These are phyloP conservation scores for Falco naumanni DNA, from an alignment of 2,797 vertebrate species.

Conservation along the genomic window DNA sequence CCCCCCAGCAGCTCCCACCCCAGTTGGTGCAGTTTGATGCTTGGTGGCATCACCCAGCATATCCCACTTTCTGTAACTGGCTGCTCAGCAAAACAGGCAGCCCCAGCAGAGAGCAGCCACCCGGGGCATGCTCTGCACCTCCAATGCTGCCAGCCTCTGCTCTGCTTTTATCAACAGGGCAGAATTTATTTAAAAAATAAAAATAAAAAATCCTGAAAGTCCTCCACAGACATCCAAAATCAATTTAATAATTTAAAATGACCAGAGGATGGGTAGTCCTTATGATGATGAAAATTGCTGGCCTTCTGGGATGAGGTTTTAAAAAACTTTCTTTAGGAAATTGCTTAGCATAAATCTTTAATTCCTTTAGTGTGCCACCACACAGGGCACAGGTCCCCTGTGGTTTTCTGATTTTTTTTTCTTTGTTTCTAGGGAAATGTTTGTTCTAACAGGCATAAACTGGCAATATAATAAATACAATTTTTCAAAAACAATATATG, in stretches of 20 bases:
- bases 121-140: not conserved
- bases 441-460: not conserved
- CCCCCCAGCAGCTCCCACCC: not conserved
- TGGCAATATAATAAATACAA: not conserved
- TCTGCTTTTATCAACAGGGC: not conserved
- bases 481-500: not conserved
- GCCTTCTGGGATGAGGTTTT: not conserved
- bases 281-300: not conserved
- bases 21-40: accelerated
- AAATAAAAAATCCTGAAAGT: not conserved
- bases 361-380: not conserved
- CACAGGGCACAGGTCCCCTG: not conserved
- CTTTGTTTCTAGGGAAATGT: not conserved
- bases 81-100: not conserved
- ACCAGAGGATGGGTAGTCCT: not conserved
- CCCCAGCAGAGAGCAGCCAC: not conserved
- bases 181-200: not conserved
- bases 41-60: accelerated
- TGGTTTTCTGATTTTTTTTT: not conserved
- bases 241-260: not conserved
- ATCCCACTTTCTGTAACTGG: accelerated
- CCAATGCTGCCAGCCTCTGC: accelerated
- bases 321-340: not conserved
- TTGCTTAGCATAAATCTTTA: not conserved
- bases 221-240: accelerated